Evolutionary conservation across 35 echinoderm and acorn worm genomes (phyloP).

Genomic region (Nesometra sesokonis): DNA sequence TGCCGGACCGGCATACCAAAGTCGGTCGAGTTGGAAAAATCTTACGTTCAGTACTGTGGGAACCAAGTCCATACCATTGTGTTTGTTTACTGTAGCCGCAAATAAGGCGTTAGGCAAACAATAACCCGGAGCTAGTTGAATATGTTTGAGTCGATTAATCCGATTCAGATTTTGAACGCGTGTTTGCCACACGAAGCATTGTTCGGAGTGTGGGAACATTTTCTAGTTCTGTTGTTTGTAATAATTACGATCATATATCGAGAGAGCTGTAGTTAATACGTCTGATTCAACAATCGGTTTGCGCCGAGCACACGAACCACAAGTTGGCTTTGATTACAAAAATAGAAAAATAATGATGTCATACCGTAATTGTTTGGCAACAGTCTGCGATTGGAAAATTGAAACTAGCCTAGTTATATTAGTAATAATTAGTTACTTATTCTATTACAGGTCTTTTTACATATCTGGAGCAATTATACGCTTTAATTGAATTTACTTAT

Average conservation of each 20-base stretch:
- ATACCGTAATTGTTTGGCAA: too few species aligned
- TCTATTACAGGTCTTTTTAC: too few species aligned
- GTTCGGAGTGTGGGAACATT: not conserved
- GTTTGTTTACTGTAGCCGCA: not conserved
- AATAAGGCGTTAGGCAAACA: not conserved
- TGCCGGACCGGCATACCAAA: not conserved
- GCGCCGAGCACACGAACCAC: too few species aligned
- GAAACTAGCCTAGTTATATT: too few species aligned
- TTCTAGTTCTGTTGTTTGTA: not conserved
- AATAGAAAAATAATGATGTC: not conserved
- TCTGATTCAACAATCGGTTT: not conserved
- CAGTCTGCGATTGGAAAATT: too few species aligned
- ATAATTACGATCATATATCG: not conserved
- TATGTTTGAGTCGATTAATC: not conserved
- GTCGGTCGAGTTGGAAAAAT: not conserved
- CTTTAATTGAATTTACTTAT: too few species aligned
- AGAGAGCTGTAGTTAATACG: not conserved
- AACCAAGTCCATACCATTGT: not conserved
- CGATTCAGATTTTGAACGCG: not conserved
- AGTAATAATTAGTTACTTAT: too few species aligned
- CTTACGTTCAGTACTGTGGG: not conserved
- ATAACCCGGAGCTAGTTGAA: not conserved
- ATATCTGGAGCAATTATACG: too few species aligned
- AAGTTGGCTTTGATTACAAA: not conserved
- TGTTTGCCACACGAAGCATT: not conserved